phyloP scores from a whole-genome alignment of 1,140 invertebrate species.

The Cheumatopsyche charites region DNA sequence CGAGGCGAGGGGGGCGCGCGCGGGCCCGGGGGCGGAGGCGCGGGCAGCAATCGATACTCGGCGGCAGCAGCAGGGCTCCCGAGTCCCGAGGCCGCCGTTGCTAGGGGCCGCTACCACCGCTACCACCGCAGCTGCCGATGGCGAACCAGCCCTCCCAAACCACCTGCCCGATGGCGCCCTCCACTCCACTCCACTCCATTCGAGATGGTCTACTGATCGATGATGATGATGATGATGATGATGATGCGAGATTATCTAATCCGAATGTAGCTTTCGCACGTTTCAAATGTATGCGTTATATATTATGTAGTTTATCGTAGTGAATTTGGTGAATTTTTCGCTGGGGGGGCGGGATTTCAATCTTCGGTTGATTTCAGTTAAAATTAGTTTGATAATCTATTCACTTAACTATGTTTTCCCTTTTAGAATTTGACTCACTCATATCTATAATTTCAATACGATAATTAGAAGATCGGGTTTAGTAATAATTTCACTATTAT shows the following conservation, averaged over 20 bases:
- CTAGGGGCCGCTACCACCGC: slow-evolving; percentile 38
- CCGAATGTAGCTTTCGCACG: too few species aligned
- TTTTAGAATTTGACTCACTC: too few species aligned
- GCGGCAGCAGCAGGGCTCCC: slow-evolving; percentile 23
- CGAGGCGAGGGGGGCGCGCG: neutral
- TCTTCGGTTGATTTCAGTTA: too few species aligned
- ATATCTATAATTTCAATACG: too few species aligned
- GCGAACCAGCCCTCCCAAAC: neutral
- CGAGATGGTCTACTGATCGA: neutral
- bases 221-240: neutral
- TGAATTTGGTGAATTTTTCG: too few species aligned
- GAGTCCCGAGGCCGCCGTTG: slow-evolving; percentile 30
- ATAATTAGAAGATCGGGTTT: too few species aligned
- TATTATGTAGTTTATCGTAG: too few species aligned
- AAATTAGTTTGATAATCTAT: too few species aligned
- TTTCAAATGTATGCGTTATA: too few species aligned
- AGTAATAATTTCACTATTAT: too few species aligned
- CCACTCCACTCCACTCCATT: neutral
- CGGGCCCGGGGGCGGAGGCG: neutral
- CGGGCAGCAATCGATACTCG: slow-evolving; percentile 27
- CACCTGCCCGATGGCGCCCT: neutral
- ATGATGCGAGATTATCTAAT: neutral
- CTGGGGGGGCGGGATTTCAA: too few species aligned
- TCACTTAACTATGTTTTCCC: too few species aligned
- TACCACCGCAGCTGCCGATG: slow-evolving; percentile 16